A percentile compares a stretch with the other conserved stretches of the same genome.
Evolutionary conservation across 1,140 invertebrate genomes (phyloP).

Genomic region (Trissolcus basalis): DNA sequence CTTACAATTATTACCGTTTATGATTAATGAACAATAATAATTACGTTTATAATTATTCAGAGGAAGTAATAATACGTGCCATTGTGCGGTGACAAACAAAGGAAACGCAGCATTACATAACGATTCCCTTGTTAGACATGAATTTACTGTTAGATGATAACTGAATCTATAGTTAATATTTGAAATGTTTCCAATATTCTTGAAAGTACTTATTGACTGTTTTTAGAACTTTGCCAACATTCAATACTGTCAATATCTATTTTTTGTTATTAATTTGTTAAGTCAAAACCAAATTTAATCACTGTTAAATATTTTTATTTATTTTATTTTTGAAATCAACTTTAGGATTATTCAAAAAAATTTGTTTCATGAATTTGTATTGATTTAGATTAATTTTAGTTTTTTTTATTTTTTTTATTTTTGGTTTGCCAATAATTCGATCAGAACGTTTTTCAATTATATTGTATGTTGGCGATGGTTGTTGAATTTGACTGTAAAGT

Average conservation of each 20-base stretch:
- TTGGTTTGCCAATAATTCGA: too few relatives aligned
- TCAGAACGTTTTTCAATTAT: background rate
- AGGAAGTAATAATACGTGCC: constrained; percentile 68
- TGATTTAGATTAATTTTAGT: background rate
- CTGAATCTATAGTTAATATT: constrained; percentile 70
- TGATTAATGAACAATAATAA: constrained; percentile 51
- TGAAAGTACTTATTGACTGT: constrained; percentile 76
- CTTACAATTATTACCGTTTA: constrained; percentile 41
- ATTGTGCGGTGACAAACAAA: constrained; percentile 69
- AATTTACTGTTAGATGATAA: constrained; percentile 69
- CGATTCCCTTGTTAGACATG: constrained; percentile 70
- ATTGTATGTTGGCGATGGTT: constrained; percentile 71
- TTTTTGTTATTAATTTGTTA: constrained; percentile 12
- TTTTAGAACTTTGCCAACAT: constrained; percentile 72
- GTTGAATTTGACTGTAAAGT: constrained; percentile 76
- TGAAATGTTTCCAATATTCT: constrained; percentile 73
- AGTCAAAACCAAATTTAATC: background rate
- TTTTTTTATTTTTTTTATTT: background rate
- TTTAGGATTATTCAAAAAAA: too few relatives aligned
- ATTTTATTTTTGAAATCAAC: background rate
- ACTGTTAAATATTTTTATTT: background rate
- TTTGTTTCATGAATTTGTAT: background rate
- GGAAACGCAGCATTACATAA: constrained; percentile 66
- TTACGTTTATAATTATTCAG: constrained; percentile 54
- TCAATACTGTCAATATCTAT: constrained; percentile 57